phyloP scores from a whole-genome alignment of 2,113 vertebrate genomes.

The Hippocampus guttulatus region DNA sequence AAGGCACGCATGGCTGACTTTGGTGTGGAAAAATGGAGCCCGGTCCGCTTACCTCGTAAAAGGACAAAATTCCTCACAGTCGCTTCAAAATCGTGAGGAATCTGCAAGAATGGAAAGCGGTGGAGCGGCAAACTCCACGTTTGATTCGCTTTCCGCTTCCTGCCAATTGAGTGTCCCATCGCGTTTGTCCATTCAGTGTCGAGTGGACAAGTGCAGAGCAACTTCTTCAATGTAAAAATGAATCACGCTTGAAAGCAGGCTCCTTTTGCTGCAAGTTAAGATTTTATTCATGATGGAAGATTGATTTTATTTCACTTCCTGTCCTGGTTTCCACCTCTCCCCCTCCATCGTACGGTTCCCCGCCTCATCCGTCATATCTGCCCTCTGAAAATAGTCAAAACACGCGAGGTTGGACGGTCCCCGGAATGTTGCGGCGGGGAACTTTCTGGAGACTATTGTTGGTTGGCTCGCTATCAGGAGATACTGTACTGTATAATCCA shows the following conservation, averaged over 20 bases:
- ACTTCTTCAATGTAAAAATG: not conserved
- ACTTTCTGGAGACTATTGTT: not conserved
- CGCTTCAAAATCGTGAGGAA: not conserved
- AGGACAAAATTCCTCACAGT: not conserved
- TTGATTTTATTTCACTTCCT: conserved; percentile 1
- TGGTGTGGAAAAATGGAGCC: not conserved
- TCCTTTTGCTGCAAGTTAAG: not conserved
- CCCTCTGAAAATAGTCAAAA: conserved; percentile 1
- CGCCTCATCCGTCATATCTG: conserved; percentile 3
- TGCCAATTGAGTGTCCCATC: not conserved
- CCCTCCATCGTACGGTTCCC: conserved; percentile 2
- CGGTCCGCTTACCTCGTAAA: not conserved
- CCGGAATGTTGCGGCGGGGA: not conserved
- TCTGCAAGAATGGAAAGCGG: not conserved
- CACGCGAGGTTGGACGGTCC: not conserved
- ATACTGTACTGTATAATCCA: not conserved
- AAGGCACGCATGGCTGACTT: too few relatives aligned
- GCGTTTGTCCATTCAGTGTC: not conserved
- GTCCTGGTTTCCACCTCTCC: not conserved
- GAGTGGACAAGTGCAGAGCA: not conserved
- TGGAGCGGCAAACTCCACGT: not conserved
- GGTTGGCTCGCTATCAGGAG: not conserved
- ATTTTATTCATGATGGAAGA: not conserved
- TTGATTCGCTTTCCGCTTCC: too few relatives aligned
- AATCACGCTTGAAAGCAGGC: not conserved